Conservation (phyloP, 2,113 vertebrate genomes). For the Motacilla alba region DNA sequence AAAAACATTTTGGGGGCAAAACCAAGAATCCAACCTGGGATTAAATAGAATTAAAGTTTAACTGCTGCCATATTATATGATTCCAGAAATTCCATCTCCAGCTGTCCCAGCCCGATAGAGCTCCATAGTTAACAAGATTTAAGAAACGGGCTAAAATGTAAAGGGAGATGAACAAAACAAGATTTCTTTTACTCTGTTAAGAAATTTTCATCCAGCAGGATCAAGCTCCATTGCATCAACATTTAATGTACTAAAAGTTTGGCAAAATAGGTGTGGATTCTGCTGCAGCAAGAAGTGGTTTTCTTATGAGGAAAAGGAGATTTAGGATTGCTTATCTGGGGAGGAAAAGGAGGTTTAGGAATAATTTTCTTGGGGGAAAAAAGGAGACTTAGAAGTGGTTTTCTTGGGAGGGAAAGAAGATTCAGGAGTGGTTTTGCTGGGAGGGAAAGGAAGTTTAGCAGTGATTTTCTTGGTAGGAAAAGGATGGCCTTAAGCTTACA, state of each 20-base stretch:
- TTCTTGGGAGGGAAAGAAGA: neutral
- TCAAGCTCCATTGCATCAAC: neutral
- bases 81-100: neutral
- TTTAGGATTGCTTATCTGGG: neutral
- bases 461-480: rapidly evolving
- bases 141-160: neutral
- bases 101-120: neutral
- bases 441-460: neutral
- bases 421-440: neutral
- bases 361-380: neutral
- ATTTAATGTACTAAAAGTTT: neutral
- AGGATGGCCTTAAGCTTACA: neutral
- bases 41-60: neutral
- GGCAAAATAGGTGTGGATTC: neutral
- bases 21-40: neutral
- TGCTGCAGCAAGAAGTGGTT: neutral
- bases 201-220: neutral
- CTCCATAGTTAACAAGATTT: neutral
- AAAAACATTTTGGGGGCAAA: slow-evolving; percentile 16
- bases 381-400: rapidly evolving
- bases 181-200: neutral
- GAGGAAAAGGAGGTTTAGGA: neutral
- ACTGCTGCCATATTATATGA: neutral
- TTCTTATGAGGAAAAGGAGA: neutral
- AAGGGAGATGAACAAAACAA: neutral